Evolutionary conservation across 2,888 invertebrate genomes (phyloP).

Genomic region (Scaptomyza tumidula): DNA sequence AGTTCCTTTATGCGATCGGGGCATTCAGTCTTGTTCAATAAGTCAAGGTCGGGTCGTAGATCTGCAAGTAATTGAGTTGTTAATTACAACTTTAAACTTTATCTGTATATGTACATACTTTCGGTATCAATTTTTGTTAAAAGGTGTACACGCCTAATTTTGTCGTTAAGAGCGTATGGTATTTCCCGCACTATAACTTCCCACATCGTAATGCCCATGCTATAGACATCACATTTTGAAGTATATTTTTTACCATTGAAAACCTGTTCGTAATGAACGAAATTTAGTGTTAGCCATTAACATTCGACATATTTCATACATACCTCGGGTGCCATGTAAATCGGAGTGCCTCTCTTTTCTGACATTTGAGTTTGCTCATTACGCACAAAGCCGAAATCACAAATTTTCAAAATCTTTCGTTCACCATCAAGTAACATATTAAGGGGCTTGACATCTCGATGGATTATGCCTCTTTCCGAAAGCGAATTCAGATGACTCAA

Average conservation of each 20-base stretch:
- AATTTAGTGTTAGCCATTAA: background rate
- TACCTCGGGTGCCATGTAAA: slow-evolving; percentile 32
- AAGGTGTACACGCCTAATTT: accelerated
- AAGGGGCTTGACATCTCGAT: slow-evolving; percentile 5
- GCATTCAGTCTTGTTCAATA: background rate
- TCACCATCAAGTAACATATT: slow-evolving; percentile 20
- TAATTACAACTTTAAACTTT: background rate
- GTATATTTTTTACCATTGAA: background rate
- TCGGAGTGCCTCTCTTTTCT: accelerated
- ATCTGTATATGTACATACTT: background rate
- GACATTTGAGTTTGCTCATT: background rate
- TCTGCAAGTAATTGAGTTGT: background rate
- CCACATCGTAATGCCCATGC: slow-evolving; percentile 22
- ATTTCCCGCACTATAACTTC: slow-evolving; percentile 14
- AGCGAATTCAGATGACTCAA: background rate
- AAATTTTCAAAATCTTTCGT: slow-evolving; percentile 3
- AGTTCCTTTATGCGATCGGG: background rate
- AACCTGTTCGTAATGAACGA: background rate
- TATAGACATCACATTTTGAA: slow-evolving; percentile 16
- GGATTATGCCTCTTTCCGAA: background rate
- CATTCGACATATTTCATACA: background rate
- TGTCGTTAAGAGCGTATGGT: background rate
- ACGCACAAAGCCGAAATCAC: slow-evolving; percentile 28
- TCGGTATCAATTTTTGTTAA: background rate
- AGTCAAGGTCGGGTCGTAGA: slow-evolving; percentile 8